Evolutionary conservation across 2,797 vertebrate species (phyloP), one percentile per base, ranked within the genome.

Genomic region (Tapirus indicus): DNA sequence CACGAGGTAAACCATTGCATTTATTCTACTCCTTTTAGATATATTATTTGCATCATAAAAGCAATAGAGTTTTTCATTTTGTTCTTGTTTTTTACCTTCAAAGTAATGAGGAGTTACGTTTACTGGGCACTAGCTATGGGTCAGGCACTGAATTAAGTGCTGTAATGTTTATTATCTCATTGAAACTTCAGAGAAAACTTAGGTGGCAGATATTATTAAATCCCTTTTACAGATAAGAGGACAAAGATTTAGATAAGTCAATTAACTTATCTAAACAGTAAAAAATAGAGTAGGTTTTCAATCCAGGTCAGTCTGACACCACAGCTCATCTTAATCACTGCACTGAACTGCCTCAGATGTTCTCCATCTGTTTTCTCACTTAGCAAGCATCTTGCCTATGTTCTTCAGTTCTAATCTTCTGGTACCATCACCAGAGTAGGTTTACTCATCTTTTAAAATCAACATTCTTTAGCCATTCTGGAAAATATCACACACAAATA

Each of bases 401-500:
- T 69, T 56, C 47, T 79, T 89, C n/a, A 44, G n/a, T 88, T 88
- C 79, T 64, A 64, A 77, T 84, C 21, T 75, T 87, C 29, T 58
- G 27, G 21, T 32, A 88, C 23, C 47, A 91, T 72, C 25, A 88
- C 17, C n/a, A 54, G 75, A 87, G 1, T 58, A 72, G 77, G 16
- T 77, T 91, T 74, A 92, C 54, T 91, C 10, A 72, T 35, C 64
- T 54, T 94, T 66, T 90, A 21, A 77, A 88, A 92, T 80, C 13
- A 84, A 56, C 88, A 74, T 35, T 60, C 72, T n/a, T 75, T 90
- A 92, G 12, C 6, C n/a, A 78, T 93, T 75, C 60, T 94, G 58
- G 85, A 95, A 97, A 97, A 74, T 68, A 72, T 7, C 35, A 89
- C n/a, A 88, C 68, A 79, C 16, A 21, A 84, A 69, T 72, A 90